These are phyloP conservation scores for Oophaga pumilio DNA, from an alignment of 2,113 vertebrate species.

Conservation along the genomic window DNA sequence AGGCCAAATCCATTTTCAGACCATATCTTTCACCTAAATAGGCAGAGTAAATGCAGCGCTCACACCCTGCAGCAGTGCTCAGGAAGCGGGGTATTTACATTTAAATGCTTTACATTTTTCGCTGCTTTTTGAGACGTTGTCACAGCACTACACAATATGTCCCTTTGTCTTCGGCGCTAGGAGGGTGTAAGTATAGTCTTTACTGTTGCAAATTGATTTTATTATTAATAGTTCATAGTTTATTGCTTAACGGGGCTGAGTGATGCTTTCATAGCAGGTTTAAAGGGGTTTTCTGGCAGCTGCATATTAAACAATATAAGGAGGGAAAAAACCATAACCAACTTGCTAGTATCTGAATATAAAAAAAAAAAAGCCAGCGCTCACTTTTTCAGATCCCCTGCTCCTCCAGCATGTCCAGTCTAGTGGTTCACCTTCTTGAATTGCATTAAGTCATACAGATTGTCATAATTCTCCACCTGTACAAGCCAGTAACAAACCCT, in stretches of 20 bases:
- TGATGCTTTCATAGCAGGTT: neutral
- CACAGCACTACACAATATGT: slow-evolving; percentile 53
- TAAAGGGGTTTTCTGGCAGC: neutral
- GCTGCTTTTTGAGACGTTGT: slow-evolving; percentile 60
- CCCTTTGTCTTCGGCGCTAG: slow-evolving; percentile 48
- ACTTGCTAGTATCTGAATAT: neutral
- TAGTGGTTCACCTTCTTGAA: neutral
- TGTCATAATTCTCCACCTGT: too few relatives aligned
- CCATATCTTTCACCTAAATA: slow-evolving; percentile 68
- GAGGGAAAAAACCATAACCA: neutral
- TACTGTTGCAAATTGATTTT: slow-evolving; percentile 12
- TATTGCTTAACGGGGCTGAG: neutral
- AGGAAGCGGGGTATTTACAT: slow-evolving; percentile 72
- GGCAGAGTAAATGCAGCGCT: slow-evolving; percentile 63
- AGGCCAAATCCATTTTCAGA: slow-evolving; percentile 68
- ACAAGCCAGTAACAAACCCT: too few relatives aligned
- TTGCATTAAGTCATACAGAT: too few relatives aligned
- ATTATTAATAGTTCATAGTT: neutral
- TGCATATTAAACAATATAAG: neutral
- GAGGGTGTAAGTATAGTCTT: neutral
- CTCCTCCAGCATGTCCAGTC: neutral
- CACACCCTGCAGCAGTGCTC: slow-evolving; percentile 67
- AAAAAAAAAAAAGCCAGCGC: too few relatives aligned
- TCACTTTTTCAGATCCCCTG: neutral
- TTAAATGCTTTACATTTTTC: slow-evolving; percentile 70